Conservation (phyloP, 64 coral and sea anemone genomes). For the Anthopleura sola region DNA sequence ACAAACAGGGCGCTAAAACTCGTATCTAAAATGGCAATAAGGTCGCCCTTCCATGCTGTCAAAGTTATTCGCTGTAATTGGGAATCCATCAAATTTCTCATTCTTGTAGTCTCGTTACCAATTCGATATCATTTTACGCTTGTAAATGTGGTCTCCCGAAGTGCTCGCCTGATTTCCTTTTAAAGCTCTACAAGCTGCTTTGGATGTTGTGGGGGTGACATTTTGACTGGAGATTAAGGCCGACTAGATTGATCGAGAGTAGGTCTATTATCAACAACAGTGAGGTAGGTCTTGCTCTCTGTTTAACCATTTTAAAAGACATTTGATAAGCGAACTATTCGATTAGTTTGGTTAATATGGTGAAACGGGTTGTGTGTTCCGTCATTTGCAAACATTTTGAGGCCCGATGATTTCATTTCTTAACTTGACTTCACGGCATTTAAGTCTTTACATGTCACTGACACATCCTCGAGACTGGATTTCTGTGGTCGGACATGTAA, state of each 20-base stretch:
- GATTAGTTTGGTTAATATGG: too few relatives aligned
- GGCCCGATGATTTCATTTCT: too few relatives aligned
- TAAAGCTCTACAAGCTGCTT: neutral
- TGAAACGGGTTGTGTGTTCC: too few relatives aligned
- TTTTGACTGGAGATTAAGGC: neutral
- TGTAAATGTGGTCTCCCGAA: neutral
- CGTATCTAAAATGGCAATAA: neutral
- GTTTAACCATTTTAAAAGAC: too few relatives aligned
- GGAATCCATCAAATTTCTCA: neutral
- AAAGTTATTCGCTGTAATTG: neutral
- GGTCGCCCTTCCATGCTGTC: neutral
- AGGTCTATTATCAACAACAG: neutral
- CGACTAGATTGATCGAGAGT: neutral
- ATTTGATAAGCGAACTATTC: too few relatives aligned
- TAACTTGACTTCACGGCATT: too few relatives aligned
- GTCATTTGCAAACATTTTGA: too few relatives aligned
- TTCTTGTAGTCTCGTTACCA: neutral
- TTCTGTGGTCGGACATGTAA: neutral
- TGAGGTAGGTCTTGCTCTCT: neutral
- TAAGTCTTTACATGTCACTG: too few relatives aligned
- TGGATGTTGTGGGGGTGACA: neutral
- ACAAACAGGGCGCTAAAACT: neutral
- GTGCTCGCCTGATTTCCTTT: neutral
- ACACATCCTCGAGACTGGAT: neutral
- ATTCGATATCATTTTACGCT: neutral